Percentiles rank a stretch among this genome's conserved stretches.
phyloP scores from a whole-genome alignment of 2,888 invertebrate genomes.

The Pimpla rufipes region DNA sequence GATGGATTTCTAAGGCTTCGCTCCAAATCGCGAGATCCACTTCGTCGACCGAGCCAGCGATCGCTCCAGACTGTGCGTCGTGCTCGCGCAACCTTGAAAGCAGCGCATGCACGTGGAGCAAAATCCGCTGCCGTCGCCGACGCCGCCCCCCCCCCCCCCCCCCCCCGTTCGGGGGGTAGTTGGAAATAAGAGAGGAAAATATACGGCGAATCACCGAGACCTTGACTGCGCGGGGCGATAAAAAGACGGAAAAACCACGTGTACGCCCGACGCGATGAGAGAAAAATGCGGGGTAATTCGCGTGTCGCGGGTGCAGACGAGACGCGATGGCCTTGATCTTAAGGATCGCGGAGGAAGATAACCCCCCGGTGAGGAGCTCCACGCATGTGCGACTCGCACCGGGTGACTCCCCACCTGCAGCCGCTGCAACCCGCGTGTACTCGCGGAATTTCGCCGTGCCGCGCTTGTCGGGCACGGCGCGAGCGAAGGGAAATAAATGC shows the following conservation, averaged over 20 bases:
- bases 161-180: neutral
- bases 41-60: constrained; percentile 33
- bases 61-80: constrained; percentile 36
- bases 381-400: constrained; percentile 26
- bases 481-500: neutral
- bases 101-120: constrained; percentile 14
- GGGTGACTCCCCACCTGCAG: constrained; percentile 3
- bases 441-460: neutral
- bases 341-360: constrained; percentile 52
- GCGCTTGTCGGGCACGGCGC: neutral
- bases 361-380: constrained; percentile 6
- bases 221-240: constrained; percentile 17
- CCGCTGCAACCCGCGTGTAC: neutral
- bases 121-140: too few relatives aligned
- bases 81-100: constrained; percentile 41
- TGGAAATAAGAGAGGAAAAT: constrained; percentile 22
- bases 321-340: constrained; percentile 56
- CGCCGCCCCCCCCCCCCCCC: too few relatives aligned
- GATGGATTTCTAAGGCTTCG: constrained; percentile 54
- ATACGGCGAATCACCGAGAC: constrained; percentile 1
- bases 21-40: constrained; percentile 58
- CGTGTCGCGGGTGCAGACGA: constrained; percentile 4
- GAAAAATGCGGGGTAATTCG: constrained; percentile 20
- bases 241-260: neutral
- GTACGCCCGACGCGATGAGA: neutral